These are phyloP conservation scores for Daphoenositta chrysoptera DNA, from an alignment of 2,113 vertebrate species.

Conservation along the genomic window DNA sequence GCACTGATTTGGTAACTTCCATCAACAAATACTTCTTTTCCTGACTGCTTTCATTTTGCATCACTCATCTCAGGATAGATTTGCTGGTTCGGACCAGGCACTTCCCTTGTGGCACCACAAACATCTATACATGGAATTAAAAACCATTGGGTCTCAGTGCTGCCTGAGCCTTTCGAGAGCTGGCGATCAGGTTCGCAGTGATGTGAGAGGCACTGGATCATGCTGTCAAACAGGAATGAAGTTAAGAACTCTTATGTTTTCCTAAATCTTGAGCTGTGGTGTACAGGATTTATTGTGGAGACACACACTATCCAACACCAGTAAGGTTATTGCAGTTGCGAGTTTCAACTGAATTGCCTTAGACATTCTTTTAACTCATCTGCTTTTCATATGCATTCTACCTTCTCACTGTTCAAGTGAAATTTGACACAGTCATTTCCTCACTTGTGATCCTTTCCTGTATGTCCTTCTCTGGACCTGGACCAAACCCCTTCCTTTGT, in stretches of 20 bases:
- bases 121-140: background rate
- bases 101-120: background rate
- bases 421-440: background rate
- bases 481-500: background rate
- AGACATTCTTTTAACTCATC: background rate
- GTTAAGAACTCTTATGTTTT: background rate
- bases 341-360: background rate
- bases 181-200: background rate
- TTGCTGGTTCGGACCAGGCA: background rate
- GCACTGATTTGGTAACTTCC: background rate
- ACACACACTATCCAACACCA: background rate
- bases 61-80: background rate
- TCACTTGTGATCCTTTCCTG: background rate
- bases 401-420: background rate
- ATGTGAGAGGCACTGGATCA: background rate
- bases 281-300: background rate
- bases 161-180: fast-evolving
- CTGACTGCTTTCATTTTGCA: background rate
- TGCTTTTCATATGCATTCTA: background rate
- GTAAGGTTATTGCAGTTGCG: background rate
- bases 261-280: background rate
- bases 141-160: background rate
- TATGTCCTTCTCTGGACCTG: background rate
- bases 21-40: background rate
- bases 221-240: background rate